A percentile compares a stretch with the other conserved stretches of the same genome.
These are phyloP conservation scores for Atethmia centrago DNA, from an alignment of 2,888 invertebrate species.

Conservation along the genomic window DNA sequence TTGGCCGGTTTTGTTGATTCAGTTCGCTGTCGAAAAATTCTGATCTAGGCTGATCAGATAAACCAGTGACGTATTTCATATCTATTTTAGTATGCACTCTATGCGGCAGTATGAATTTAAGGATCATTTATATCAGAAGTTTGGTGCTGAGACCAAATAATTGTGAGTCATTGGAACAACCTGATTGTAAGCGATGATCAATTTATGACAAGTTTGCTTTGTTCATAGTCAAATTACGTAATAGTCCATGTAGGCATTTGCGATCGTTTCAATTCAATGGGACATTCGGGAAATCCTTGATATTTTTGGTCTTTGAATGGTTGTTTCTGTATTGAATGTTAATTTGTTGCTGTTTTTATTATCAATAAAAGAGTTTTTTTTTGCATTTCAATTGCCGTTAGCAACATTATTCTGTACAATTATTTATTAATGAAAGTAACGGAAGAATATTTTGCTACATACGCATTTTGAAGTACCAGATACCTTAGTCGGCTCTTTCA, in stretches of 20 bases:
- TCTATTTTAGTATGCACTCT: conserved; percentile 56
- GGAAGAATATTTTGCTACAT: background rate
- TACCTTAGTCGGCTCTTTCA: no score
- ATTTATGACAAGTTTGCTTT: conserved; percentile 41
- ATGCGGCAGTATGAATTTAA: conserved; percentile 58
- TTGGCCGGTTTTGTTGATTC: conserved; percentile 17
- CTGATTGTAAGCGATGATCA: conserved; percentile 50
- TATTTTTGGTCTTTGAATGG: conserved; percentile 16
- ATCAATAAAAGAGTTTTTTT: background rate
- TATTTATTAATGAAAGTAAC: background rate
- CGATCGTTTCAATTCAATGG: conserved; percentile 41
- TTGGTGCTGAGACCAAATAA: conserved; percentile 29
- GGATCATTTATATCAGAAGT: conserved; percentile 73
- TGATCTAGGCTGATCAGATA: background rate
- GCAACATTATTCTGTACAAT: background rate
- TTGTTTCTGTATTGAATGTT: conserved; percentile 33
- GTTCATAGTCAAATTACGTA: conserved; percentile 54
- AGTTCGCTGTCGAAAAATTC: background rate
- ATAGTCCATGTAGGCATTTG: conserved; percentile 36
- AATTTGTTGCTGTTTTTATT: background rate
- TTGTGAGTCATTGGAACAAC: conserved; percentile 73
- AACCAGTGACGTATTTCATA: conserved; percentile 9
- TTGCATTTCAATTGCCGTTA: no score
- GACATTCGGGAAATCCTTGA: conserved; percentile 49
- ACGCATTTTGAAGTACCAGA: no score